Percentiles rank a stretch among this genome's conserved stretches.
These are phyloP conservation scores for Macrotrachela quadricornifera DNA, from an alignment of 1,140 invertebrate species.

Conservation along the genomic window DNA sequence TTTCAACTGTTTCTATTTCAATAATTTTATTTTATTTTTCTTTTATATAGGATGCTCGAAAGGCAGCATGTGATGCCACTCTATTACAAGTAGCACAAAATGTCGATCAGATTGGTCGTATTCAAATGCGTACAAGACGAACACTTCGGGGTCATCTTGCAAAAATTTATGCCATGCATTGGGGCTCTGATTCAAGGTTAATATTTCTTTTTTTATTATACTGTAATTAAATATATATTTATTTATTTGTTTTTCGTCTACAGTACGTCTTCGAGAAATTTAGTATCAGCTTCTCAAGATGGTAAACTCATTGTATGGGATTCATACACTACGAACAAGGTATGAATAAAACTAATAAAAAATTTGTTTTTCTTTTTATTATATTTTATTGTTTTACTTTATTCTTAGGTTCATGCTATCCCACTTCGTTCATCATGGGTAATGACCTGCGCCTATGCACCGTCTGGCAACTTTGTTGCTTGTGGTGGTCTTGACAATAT, in stretches of 20 bases:
- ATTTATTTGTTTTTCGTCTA: constrained; percentile 9
- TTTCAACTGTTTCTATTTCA: not conserved
- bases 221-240: not conserved
- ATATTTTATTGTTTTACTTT: constrained; percentile 80
- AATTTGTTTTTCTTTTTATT: too few relatives aligned
- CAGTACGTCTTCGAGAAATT: constrained; percentile 43
- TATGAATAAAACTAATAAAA: too few relatives aligned
- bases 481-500: constrained; percentile 96
- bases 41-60: constrained; percentile 73
- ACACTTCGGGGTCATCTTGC: constrained; percentile 86
- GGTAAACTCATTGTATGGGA: constrained; percentile 69
- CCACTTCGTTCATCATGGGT: constrained; percentile 91
- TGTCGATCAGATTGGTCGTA: constrained; percentile 81
- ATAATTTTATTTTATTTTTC: constrained; percentile 8
- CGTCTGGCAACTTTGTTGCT: constrained; percentile 81
- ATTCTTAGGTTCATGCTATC: constrained; percentile 91
- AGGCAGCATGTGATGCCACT: constrained; percentile 84
- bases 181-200: constrained; percentile 76
- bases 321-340: too few relatives aligned
- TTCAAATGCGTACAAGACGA: constrained; percentile 87
- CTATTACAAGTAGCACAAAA: constrained; percentile 70
- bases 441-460: constrained; percentile 97
- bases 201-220: not conserved
- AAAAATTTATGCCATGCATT: constrained; percentile 98
- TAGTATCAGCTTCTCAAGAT: constrained; percentile 78